These are phyloP conservation scores for Bombus soroeensis DNA, from an alignment of 1,140 invertebrate genomes.

Conservation along the genomic window DNA sequence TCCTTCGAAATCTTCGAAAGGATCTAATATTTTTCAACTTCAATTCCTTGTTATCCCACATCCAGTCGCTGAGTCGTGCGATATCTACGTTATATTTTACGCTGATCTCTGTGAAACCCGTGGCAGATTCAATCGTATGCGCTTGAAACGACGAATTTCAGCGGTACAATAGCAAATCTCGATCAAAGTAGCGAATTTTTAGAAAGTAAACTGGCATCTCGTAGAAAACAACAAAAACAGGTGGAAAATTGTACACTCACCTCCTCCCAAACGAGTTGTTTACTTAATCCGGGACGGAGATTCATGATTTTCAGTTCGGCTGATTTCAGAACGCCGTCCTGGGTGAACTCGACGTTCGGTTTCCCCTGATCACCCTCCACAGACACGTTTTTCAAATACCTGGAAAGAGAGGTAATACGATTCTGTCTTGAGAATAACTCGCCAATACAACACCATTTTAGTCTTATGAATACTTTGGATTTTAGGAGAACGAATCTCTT, in stretches of 20 bases:
- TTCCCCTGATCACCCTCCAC: conserved; percentile 90
- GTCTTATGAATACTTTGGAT: background rate
- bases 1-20: no score
- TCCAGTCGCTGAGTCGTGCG: background rate
- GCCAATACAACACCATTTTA: no score
- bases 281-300: conserved; percentile 89
- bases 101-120: conserved; percentile 10
- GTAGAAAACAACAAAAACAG: background rate
- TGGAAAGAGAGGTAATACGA: conserved; percentile 63
- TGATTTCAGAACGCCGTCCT: conserved; percentile 93
- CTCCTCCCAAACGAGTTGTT: conserved; percentile 94
- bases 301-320: conserved; percentile 97
- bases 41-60: background rate
- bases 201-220: no score
- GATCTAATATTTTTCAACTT: conserved; percentile 14
- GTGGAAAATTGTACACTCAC: conserved; percentile 82
- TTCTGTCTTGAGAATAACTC: background rate
- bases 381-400: conserved; percentile 92
- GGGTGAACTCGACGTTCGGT: conserved; percentile 93
- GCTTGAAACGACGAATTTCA: background rate
- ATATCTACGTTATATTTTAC: background rate
- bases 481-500: background rate
- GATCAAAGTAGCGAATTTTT: background rate
- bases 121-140: background rate
- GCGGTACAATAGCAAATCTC: background rate